Evolutionary conservation across 2,888 invertebrate genomes (phyloP), one percentile per base, ranked within the genome.

Genomic region (Caenorhabditis afra): DNA sequence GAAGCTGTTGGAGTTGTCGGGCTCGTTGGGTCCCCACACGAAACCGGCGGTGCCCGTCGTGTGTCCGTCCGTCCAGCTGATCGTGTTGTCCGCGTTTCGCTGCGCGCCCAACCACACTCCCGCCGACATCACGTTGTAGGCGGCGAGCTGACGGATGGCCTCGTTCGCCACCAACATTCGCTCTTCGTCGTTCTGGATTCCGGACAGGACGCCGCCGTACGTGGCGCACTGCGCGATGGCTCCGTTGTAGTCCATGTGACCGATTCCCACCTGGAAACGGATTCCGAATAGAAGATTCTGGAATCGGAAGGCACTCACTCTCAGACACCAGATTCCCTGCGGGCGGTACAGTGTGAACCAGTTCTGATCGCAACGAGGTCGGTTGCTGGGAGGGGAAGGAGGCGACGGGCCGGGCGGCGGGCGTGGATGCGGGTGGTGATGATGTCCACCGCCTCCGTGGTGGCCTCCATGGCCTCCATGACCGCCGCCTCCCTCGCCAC

Each of bases 41-140:
- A 74, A n/a, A 10, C 58, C 65, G 1, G 12, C 50, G 14, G 50
- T 65, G 11, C 73, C 73, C 10, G 52, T 65, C 3, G 73, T 74
- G 18, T 58, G 45, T 12, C 73, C 73, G 50, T 74, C 73, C 1
- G 73, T 65, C 73, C 73, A 74, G 20, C 45, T 45, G 59, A 74
- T 65, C 2, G 58, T 22, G 57, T 57, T 58, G 5, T 11, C 16
- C 14, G 10, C 14, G 16, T 39, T 58, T 7, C 73, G 18, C 16
- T 65, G 50, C 2, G 73, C 61, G 1, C 71, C 65, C 11, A 58
- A n/a, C 52, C 59, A 65, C 7, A 68, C 22, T 44, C 67, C 67
- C 3, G 67, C 49, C 23, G 16, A 41, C 10, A 50, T 22, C 7
- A 52, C 29, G n/a, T 59, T 59, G 35, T 58, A 50, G 18, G 67